These are phyloP conservation scores for Drosophila falleni DNA, from an alignment of 2,888 invertebrate genomes.

Conservation along the genomic window DNA sequence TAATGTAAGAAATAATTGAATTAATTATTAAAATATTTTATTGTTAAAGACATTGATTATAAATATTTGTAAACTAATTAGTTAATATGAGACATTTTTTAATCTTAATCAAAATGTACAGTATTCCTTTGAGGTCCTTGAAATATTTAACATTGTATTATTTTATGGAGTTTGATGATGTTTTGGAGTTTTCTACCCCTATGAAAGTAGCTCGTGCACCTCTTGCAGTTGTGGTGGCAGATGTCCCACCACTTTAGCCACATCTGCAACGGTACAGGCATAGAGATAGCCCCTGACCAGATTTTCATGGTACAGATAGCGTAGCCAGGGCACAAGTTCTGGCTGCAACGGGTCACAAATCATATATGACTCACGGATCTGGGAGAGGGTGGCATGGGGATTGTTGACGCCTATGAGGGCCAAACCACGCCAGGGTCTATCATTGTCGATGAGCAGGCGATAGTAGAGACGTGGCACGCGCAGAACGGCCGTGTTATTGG, in stretches of 20 bases:
- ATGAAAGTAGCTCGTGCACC: slow-evolving; percentile 58
- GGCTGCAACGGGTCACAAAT: slow-evolving; percentile 74
- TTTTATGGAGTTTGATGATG: neutral
- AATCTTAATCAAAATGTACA: neutral
- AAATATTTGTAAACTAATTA: slow-evolving; percentile 3
- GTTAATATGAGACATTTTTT: neutral
- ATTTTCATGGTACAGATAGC: slow-evolving; percentile 64
- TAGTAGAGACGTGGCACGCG: slow-evolving; percentile 87
- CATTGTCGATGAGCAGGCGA: slow-evolving; percentile 87
- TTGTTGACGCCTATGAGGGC: slow-evolving; percentile 86
- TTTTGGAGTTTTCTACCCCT: neutral
- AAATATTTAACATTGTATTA: neutral
- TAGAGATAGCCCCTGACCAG: slow-evolving; percentile 78
- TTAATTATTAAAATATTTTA: neutral
- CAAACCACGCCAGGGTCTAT: slow-evolving; percentile 83
- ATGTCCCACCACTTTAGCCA: slow-evolving; percentile 64
- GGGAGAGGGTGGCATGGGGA: slow-evolving; percentile 76
- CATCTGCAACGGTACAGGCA: slow-evolving; percentile 75
- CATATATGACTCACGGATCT: slow-evolving; percentile 69
- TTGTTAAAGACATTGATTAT: neutral
- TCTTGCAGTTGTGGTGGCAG: slow-evolving; percentile 64
- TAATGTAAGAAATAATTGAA: neutral
- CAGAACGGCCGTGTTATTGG: slow-evolving; percentile 81
- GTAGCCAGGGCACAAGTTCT: slow-evolving; percentile 67
- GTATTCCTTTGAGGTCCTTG: neutral